A percentile compares a stretch with the other conserved stretches of the same genome.
Conservation (phyloP, 2,888 invertebrate genomes). For the Aporophyla lueneburgensis region DNA sequence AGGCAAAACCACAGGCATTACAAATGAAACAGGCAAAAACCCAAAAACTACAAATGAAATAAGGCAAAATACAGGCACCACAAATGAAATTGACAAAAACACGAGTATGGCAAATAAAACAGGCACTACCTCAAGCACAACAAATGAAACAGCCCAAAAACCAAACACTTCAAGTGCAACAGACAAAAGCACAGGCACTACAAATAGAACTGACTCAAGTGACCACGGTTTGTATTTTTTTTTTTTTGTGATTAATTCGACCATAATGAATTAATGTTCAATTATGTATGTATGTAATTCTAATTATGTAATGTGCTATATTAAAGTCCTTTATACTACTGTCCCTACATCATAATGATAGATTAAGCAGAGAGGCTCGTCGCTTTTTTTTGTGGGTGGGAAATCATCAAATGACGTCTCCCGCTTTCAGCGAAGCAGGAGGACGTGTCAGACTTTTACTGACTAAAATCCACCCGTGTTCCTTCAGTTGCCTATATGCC, state of each 20-base stretch:
- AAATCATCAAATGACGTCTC: too few species aligned
- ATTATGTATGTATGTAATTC: too few species aligned
- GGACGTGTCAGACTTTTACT: too few species aligned
- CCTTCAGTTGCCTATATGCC: too few species aligned
- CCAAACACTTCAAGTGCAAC: background rate
- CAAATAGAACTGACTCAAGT: background rate
- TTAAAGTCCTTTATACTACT: background rate
- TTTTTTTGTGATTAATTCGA: background rate
- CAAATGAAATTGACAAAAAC: background rate
- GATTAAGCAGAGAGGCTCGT: background rate
- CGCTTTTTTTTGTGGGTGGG: background rate
- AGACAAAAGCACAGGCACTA: too few species aligned
- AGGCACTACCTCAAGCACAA: too few species aligned
- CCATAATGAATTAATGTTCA: background rate
- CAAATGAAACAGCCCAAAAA: background rate
- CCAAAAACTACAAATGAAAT: background rate
- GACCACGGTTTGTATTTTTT: constrained; percentile 12
- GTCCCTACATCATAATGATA: background rate
- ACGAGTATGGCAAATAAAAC: too few species aligned
- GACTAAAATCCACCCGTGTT: too few species aligned
- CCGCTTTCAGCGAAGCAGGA: too few species aligned
- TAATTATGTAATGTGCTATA: background rate
- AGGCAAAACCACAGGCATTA: background rate
- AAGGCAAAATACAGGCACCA: too few species aligned
- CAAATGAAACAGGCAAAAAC: background rate